Evolutionary conservation across 2,797 vertebrate species (phyloP).

Genomic region (Typhlichthys eigenmanni): DNA sequence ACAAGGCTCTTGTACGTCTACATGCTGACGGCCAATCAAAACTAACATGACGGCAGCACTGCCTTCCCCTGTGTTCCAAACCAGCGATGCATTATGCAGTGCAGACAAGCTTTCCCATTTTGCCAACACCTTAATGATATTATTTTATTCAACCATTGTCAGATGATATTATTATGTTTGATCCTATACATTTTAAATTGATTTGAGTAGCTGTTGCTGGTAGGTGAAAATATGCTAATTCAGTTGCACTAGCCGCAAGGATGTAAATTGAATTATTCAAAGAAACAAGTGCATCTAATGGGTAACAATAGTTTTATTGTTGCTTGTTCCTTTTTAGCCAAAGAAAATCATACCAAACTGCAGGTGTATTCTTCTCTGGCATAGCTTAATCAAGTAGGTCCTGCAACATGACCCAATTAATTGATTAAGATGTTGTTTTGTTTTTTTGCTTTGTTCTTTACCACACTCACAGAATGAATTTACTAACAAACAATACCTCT

Average conservation of each 20-base stretch:
- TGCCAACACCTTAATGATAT: not conserved
- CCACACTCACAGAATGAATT: constrained; percentile 1
- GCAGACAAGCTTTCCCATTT: not conserved
- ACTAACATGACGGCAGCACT: constrained; percentile 10
- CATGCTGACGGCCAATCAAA: constrained; percentile 36
- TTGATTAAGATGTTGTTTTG: constrained; percentile 4
- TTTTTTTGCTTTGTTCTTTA: constrained; percentile 7
- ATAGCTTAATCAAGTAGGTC: not conserved
- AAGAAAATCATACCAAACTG: not conserved
- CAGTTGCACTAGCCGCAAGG: not conserved
- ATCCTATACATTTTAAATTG: not conserved
- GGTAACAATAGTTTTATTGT: not conserved
- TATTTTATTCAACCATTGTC: not conserved
- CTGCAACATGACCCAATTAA: not conserved
- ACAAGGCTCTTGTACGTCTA: constrained; percentile 34
- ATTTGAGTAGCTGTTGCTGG: not conserved
- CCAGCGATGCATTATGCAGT: not conserved
- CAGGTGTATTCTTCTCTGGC: not conserved
- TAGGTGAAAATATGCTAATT: not conserved
- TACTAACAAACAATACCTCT: constrained; percentile 13
- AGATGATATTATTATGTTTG: not conserved
- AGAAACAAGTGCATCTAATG: not conserved
- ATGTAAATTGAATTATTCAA: not conserved
- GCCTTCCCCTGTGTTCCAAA: constrained; percentile 7
- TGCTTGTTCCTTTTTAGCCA: not conserved